Evolutionary conservation across 2,797 vertebrate genomes (phyloP), one percentile per base, ranked within the genome.

Genomic region (Sitta carolinensis): DNA sequence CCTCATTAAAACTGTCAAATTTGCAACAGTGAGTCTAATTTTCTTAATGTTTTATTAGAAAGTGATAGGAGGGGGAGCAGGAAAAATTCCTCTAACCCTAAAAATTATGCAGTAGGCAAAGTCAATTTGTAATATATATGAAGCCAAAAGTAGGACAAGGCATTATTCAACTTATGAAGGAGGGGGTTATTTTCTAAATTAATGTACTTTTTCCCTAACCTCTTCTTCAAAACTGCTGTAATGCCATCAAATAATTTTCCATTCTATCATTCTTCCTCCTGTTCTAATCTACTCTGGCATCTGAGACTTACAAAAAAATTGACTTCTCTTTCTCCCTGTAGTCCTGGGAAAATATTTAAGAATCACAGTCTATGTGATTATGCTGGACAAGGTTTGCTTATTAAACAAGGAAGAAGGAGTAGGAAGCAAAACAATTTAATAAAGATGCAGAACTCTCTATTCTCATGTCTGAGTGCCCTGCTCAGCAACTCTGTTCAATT

Each of bases 231-330:
- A 93, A 89, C 22, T 88, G 45, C 38, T 5, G 2, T 69, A 90
- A 88, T 45, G 8, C 42, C 52, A 42, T 40, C 54, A 90, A 93
- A 85, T 91, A 93, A 51, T 91, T 95, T 97, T 92, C 72, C 64
- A 52, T 89, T 94, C 78, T 81, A 67, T 9, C 81, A 62, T 91
- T 87, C 30, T 61, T 93, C 57, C 52, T 77, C 36, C n/a, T 17
- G 15, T 68, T 87, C 23, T 91, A 92, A 95, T 92, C 79, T 89
- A 80, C 86, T 83, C 62, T 89, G 79, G 68, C 20, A 51, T 80
- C 58, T 78, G 61, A 93, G 90, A 59, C 1, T 42, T 80, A 75
- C 43, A 75, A 36, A 90, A 87, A 89, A 79, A 29, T 38, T 87
- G 25, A 38, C 64, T 93, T 87, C 10, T 92, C n/a, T 64, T 87